Conservation (phyloP, 2,113 vertebrate genomes). For the Otis tarda region DNA sequence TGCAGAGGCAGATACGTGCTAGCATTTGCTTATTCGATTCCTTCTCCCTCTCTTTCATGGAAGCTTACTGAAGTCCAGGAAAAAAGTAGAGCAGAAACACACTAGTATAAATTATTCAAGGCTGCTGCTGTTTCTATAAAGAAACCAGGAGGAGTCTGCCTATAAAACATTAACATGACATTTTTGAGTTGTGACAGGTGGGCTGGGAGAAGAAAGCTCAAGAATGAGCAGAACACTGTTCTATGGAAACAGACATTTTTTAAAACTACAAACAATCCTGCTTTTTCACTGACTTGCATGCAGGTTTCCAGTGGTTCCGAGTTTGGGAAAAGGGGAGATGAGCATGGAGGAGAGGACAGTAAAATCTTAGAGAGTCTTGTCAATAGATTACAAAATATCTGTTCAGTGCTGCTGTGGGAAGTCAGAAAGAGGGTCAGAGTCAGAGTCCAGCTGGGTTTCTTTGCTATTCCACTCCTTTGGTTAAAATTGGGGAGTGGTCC, state of each 20-base stretch:
- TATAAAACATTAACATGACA: constrained; percentile 70
- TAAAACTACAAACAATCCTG: constrained; percentile 27
- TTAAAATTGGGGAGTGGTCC: not conserved
- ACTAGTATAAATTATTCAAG: constrained; percentile 71
- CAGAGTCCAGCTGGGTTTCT: not conserved
- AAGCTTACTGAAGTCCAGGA: constrained; percentile 22
- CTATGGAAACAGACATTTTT: constrained; percentile 3
- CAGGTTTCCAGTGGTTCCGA: not conserved
- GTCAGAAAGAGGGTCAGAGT: not conserved
- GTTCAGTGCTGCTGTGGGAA: not conserved
- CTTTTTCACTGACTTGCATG: not conserved
- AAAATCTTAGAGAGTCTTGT: constrained; percentile 34
- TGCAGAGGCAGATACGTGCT: not conserved
- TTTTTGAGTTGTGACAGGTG: constrained; percentile 59
- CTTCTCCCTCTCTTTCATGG: not conserved
- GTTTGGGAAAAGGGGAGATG: not conserved
- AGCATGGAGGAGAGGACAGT: not conserved
- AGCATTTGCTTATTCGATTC: not conserved
- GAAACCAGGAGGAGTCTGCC: constrained; percentile 2
- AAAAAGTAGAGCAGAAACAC: constrained; percentile 67
- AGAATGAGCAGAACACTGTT: constrained; percentile 11
- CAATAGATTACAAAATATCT: constrained; percentile 13
- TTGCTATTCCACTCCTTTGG: not conserved
- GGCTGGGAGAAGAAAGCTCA: constrained; percentile 27
- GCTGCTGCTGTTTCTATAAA: constrained; percentile 40